A percentile compares a stretch with the other conserved stretches of the same genome.
Conservation (phyloP, 1,140 invertebrate genomes). For the Archivesica marissinica region DNA sequence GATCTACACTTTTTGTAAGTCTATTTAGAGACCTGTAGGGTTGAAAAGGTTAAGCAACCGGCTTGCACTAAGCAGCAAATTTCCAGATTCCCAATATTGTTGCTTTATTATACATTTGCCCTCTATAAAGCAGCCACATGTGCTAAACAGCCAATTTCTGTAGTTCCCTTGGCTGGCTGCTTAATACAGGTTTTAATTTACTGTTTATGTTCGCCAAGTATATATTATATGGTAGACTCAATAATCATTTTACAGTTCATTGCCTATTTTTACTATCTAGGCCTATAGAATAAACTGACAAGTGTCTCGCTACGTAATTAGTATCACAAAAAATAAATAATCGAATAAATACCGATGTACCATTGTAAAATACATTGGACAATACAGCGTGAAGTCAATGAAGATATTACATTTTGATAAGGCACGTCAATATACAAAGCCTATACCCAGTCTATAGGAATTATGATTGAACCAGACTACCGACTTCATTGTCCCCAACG, state of each 20-base stretch:
- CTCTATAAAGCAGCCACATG: too few species aligned
- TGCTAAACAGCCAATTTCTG: too few species aligned
- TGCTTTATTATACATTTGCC: too few species aligned
- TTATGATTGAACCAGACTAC: conserved; percentile 46
- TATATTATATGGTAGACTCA: too few species aligned
- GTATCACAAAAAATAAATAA: background rate
- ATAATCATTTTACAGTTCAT: background rate
- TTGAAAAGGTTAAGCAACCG: too few species aligned
- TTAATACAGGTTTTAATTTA: too few species aligned
- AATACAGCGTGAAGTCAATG: background rate
- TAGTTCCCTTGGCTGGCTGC: too few species aligned
- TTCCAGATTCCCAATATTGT: too few species aligned
- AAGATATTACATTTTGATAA: conserved; percentile 50
- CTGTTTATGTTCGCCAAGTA: too few species aligned
- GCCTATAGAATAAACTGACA: background rate
- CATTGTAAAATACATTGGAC: background rate
- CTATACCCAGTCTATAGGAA: conserved; percentile 20
- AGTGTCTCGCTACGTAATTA: background rate
- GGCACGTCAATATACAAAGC: conserved; percentile 41
- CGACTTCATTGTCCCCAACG: conserved; percentile 24
- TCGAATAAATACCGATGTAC: conserved; percentile 6
- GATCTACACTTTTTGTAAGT: too few species aligned
- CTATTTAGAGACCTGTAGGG: too few species aligned
- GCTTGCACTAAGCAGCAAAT: too few species aligned
- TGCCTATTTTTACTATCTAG: background rate